Evolutionary conservation across 2,888 invertebrate genomes (phyloP), one percentile per base, ranked within the genome.

Genomic region (Oconnorella tubifera): DNA sequence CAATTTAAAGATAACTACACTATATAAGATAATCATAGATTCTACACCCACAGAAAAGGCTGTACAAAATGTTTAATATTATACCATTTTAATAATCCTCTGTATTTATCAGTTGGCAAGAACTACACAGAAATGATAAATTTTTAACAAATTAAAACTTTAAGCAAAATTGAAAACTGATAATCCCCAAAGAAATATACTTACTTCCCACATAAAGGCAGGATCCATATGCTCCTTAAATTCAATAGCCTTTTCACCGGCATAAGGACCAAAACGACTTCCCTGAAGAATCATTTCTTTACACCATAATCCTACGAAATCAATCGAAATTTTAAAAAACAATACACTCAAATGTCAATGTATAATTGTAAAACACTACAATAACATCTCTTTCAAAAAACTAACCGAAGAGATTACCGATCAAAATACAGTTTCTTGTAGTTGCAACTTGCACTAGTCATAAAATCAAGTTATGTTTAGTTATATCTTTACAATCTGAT

Each of bases 141-240:
- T 1, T 6, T 6, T 51, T 10, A 10, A 51, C 1, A 6, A 51
- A 6, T 10, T 51, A 28, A 2, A 23, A 23, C 1, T 23, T 50
- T 25, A 50, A 2, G 23, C 27, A 29, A 25, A 3, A n/a, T 3
- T 27, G 31, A 29, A 28, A 4, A 23, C 25, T 4, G n/a, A 50
- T 3, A 27, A 19, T 23, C 50, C n/a, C n/a, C n/a, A n/a, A n/a
- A n/a, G n/a, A n/a, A n/a, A n/a, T n/a, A 1, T 49, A 50, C 74
- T 63, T 56, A 79, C 80, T 74, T 79, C 76, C 80, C 79, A 80
- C 23, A 78, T 76, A 70, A 68, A 79, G 63, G 75, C 73, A 50
- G 74, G 77, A 60, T 78, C 77, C 53, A 77, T 74, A 51, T 71
- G 69, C 3, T 73, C 74, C n/a, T 67, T 67, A 19, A 72, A 70